Base-by-base conservation (phyloP, 35 echinoderm and acorn worm species). In the Ophioderma brevispina region DNA sequence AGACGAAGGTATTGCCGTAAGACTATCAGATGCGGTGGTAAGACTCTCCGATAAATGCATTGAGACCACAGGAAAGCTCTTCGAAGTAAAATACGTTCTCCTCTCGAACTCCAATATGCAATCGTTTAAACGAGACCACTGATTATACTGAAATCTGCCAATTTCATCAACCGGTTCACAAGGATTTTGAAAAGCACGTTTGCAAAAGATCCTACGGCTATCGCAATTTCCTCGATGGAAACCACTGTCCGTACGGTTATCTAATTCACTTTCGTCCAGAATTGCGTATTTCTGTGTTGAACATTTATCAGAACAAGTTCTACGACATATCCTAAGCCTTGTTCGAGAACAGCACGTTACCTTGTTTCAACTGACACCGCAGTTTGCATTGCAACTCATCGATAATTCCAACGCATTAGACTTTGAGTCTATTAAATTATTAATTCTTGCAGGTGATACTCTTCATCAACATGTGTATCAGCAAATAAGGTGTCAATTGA, bases 301-400 rank as follows among this genome's bases (percentile, higher is more conserved):
- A 4, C 2, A 40, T 5, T 80, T 80, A n/a, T 34, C 78, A 35
- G 32, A 13, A 25, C 4, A 80, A 4, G 78, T 35, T 80, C 32
- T 80, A 80, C 78, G 17, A 15, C 31, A 80, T 36, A 80, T 80
- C 36, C 32, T 13, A 4, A 80, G 38, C 34, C 78, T 80, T 5
- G 36, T 80, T 80, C 33, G 38, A 80, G 38, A 80, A 1, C 78
- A 80, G 78, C 78, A 80, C 78, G 78, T 36, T 4, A 80, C 78
- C 28, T 35, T 80, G 78, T 35, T 80, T 36, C 17, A 80, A 80
- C 33, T 33, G 25, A 80, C 78, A n/a, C 78, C 78, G 6, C 78
- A 80, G 36, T 80, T 80, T 40, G 78, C 17, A 35, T 80, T 80
- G 4, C 78, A 80, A 40, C 33, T 80, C 32, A 35, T 80, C 32